Evolutionary conservation across 2,113 vertebrate species (phyloP).

Genomic region (Oryzias melastigma): DNA sequence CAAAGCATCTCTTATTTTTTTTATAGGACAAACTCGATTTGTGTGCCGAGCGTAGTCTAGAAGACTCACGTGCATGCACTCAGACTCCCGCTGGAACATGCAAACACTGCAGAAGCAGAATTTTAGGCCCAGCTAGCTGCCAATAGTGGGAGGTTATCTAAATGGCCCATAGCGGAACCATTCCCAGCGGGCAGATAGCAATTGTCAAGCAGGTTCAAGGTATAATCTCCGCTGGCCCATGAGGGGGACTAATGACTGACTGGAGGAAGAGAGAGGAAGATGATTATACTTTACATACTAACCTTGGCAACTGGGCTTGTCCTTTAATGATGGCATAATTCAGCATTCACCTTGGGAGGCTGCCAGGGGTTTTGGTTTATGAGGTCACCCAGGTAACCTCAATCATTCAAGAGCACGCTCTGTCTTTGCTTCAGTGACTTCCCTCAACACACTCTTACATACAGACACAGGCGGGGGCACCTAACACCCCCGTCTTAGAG

Average conservation of each 20-base stretch:
- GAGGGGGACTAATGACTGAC: conserved; percentile 78
- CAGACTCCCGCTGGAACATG: conserved; percentile 28
- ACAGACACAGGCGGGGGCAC: conserved; percentile 16
- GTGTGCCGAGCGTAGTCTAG: conserved; percentile 41
- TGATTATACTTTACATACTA: conserved; percentile 84
- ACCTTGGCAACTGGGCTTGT: conserved; percentile 81
- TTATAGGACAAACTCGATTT: conserved; percentile 71
- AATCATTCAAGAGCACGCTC: conserved; percentile 81
- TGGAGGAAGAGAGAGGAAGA: conserved; percentile 71
- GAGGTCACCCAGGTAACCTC: conserved; percentile 80
- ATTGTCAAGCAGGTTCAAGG: conserved; percentile 77
- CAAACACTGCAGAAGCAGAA: conserved; percentile 56
- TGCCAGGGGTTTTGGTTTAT: conserved; percentile 83
- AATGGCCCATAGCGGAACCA: conserved; percentile 67
- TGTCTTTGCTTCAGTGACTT: conserved; percentile 77
- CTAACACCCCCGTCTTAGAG: conserved; percentile 44
- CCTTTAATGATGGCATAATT: conserved; percentile 85
- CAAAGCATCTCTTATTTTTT: conserved; percentile 66
- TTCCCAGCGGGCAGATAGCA: conserved; percentile 64
- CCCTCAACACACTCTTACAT: conserved; percentile 53
- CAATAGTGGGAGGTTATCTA: conserved; percentile 63
- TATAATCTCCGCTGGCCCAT: conserved; percentile 75
- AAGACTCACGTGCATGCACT: conserved; percentile 39
- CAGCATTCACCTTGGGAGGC: conserved; percentile 82
- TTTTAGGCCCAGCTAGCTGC: conserved; percentile 31